A percentile compares a stretch with the other conserved stretches of the same genome.
Conservation (phyloP, 2,797 vertebrate genomes). For the Enteromius thamalakanensis region DNA sequence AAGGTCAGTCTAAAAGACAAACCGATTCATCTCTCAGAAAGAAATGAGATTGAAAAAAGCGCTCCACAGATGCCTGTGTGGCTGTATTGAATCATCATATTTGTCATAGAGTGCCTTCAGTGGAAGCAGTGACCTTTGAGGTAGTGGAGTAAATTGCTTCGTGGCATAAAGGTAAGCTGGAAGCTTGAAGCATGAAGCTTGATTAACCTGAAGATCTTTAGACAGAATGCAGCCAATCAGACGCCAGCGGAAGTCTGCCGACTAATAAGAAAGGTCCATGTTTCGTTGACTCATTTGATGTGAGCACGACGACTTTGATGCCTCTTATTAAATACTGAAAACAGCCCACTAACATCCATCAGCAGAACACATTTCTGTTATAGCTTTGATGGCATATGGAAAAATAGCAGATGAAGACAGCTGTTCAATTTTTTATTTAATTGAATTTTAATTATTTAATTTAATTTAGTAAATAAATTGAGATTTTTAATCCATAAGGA, state of each 20-base stretch:
- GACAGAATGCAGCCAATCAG: conserved; percentile 48
- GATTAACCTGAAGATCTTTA: conserved; percentile 65
- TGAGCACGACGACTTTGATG: background rate
- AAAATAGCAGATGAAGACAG: too few species aligned
- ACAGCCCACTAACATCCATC: background rate
- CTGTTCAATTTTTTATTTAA: too few species aligned
- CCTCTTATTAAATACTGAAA: background rate
- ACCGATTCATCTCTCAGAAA: conserved; percentile 50
- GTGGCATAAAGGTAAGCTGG: conserved; percentile 70
- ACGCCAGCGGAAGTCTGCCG: background rate
- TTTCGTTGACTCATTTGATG: background rate
- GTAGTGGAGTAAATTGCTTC: conserved; percentile 77
- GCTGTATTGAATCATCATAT: conserved; percentile 74
- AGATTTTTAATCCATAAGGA: background rate
- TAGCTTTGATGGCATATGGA: too few species aligned
- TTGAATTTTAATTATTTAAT: too few species aligned
- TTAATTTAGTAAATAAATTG: too few species aligned
- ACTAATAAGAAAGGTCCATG: background rate
- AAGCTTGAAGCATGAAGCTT: conserved; percentile 57
- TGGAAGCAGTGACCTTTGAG: conserved; percentile 77
- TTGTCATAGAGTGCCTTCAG: conserved; percentile 77
- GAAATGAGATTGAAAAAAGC: conserved; percentile 38
- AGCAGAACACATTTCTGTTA: too few species aligned
- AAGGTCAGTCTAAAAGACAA: conserved; percentile 55
- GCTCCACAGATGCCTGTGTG: conserved; percentile 33